Evolutionary conservation across 1,140 invertebrate genomes (phyloP).

Genomic region (Drosophila setifemur): DNA sequence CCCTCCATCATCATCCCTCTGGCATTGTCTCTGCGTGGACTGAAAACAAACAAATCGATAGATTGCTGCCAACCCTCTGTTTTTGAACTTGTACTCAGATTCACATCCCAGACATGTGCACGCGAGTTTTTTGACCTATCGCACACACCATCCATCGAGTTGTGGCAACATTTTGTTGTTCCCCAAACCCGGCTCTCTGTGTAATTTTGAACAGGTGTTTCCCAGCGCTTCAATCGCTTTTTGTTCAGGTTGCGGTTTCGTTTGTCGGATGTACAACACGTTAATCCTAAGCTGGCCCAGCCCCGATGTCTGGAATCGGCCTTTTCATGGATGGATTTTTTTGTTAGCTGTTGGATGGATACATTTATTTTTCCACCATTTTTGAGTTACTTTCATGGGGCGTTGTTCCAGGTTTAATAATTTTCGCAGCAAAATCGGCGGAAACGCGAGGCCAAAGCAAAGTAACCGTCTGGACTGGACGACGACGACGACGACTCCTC

Average conservation of each 20-base stretch:
- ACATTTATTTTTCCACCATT: slow-evolving; percentile 6
- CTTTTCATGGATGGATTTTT: neutral
- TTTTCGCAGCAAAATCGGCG: slow-evolving; percentile 24
- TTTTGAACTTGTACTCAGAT: slow-evolving; percentile 26
- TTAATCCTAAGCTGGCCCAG: slow-evolving; percentile 35
- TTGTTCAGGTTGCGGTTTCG: slow-evolving; percentile 23
- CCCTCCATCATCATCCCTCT: slow-evolving; percentile 1
- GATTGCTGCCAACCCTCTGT: slow-evolving; percentile 24
- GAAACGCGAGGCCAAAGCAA: slow-evolving; percentile 23
- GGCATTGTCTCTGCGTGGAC: neutral
- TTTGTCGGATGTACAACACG: slow-evolving; percentile 9
- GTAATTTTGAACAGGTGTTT: slow-evolving; percentile 60
- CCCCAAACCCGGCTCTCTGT: slow-evolving; percentile 1
- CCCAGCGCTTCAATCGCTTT: neutral
- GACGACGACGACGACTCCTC: no score
- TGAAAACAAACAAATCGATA: slow-evolving; percentile 42
- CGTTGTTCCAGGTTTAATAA: slow-evolving; percentile 20
- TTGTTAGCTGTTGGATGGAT: neutral
- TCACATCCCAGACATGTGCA: slow-evolving; percentile 20
- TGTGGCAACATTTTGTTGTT: slow-evolving; percentile 23
- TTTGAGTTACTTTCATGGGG: slow-evolving; percentile 4
- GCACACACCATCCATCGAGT: slow-evolving; percentile 21
- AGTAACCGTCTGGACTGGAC: slow-evolving; percentile 6
- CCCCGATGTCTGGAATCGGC: slow-evolving; percentile 20
- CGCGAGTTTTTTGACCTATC: slow-evolving; percentile 53